phyloP scores from a whole-genome alignment of 2,888 invertebrate genomes.

The Drosophila anceps region DNA sequence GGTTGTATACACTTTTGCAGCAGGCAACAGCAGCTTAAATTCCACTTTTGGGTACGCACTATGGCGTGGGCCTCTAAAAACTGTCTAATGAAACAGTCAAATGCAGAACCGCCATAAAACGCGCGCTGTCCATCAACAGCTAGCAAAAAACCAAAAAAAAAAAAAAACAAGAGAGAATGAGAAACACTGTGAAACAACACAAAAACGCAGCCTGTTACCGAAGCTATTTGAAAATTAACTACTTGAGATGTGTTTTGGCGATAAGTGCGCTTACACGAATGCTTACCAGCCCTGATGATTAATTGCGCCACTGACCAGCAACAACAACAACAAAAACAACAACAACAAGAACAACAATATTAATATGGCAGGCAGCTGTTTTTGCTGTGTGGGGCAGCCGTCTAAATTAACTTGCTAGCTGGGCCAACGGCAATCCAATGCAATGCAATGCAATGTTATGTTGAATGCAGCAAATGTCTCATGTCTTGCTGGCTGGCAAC shows the following conservation, averaged over 20 bases:
- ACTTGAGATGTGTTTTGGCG: constrained; percentile 76
- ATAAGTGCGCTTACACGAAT: constrained; percentile 78
- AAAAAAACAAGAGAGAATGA: neutral
- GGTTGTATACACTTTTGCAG: constrained; percentile 15
- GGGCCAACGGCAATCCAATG: constrained; percentile 50
- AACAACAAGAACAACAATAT: constrained; percentile 29
- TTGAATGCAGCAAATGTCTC: constrained; percentile 70
- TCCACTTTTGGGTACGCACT: constrained; percentile 27
- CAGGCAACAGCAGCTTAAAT: constrained; percentile 23
- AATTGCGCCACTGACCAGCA: constrained; percentile 58
- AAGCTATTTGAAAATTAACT: constrained; percentile 76
- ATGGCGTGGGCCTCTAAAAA: constrained; percentile 49
- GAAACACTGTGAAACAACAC: constrained; percentile 11
- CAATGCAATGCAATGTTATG: constrained; percentile 44
- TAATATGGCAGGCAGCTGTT: constrained; percentile 77
- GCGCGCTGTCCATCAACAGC: constrained; percentile 65
- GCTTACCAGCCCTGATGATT: constrained; percentile 77
- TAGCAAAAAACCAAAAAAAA: constrained; percentile 16
- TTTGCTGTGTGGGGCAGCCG: constrained; percentile 53
- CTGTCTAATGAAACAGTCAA: constrained; percentile 65
- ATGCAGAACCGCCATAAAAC: constrained; percentile 40
- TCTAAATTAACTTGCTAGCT: constrained; percentile 82
- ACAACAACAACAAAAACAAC: constrained; percentile 23
- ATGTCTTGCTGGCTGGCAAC: constrained; percentile 62
- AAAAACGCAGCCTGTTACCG: constrained; percentile 67